phyloP scores from a whole-genome alignment of 2,797 vertebrate species.

The Atherinosoma microstoma region DNA sequence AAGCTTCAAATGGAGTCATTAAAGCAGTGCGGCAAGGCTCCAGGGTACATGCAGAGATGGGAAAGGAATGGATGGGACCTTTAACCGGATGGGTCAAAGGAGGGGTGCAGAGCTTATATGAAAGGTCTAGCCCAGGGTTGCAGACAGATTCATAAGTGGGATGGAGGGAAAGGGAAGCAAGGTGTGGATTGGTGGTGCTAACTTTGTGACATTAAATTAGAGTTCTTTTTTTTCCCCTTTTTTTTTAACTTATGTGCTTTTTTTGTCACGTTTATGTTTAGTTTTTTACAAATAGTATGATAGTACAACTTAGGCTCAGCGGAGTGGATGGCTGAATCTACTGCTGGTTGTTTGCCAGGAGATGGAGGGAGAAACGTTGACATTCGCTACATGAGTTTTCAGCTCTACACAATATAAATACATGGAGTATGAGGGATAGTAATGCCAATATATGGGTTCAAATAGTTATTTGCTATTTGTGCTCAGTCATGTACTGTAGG shows the following conservation, averaged over 20 bases:
- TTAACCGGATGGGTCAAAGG: conserved; percentile 31
- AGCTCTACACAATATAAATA: conserved; percentile 70
- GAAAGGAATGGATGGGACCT: conserved; percentile 32
- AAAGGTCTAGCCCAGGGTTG: conserved; percentile 85
- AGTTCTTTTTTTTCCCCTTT: conserved; percentile 52
- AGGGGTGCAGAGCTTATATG: conserved; percentile 45
- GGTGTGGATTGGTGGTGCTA: conserved; percentile 71
- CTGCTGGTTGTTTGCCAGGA: conserved; percentile 86
- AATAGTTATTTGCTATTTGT: conserved; percentile 73
- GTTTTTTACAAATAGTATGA: conserved; percentile 81
- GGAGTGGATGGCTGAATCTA: conserved; percentile 77
- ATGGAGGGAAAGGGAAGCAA: conserved; percentile 67
- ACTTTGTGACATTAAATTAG: conserved; percentile 68
- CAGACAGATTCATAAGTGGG: conserved; percentile 82
- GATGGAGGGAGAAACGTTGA: conserved; percentile 72
- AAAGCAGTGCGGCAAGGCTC: conserved; percentile 85
- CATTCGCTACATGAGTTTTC: conserved; percentile 71
- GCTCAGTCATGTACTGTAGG: conserved; percentile 70
- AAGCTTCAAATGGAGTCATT: conserved; percentile 83
- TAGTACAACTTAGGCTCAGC: conserved; percentile 84
- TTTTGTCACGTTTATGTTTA: conserved; percentile 61
- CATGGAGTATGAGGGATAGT: conserved; percentile 41
- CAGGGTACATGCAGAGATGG: conserved; percentile 85
- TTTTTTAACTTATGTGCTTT: conserved; percentile 56
- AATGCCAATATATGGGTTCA: conserved; percentile 51